Base-by-base conservation (phyloP, 2,797 vertebrate species). In the Pangasius larnaudii region DNA sequence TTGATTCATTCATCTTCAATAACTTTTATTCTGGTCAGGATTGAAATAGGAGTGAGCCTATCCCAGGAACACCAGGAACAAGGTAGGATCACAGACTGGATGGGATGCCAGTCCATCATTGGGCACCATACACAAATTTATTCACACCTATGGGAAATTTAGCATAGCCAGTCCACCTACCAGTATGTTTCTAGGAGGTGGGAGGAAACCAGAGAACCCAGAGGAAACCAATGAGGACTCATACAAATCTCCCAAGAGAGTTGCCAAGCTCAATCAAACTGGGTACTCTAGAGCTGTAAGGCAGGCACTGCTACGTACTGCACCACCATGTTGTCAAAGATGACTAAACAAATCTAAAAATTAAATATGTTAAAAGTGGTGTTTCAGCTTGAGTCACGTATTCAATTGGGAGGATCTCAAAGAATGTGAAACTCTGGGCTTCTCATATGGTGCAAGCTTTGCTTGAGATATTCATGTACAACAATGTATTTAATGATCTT, bases 401-500 rank as follows among this genome's bases (percentile, higher is more conserved):
- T 75, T 49, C 39, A 46, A 0, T 6, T 49, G 13, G 24, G 72
- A 51, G 42, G 46, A 49, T 49, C 27, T 79, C 16, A 33, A 58
- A 56, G 51, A 33, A 77, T 56, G 19, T 56, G 51, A 33, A 22
- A 22, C 16, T 56, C 51, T 77, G 13, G 5, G 42, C 36, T 42
- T 42, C 8, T 77, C 24, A 16, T 49, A 49, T n/a, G 5, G 11
- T 77, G 22, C 7, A 39, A 22, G 58, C 24, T 39, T 36, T 27
- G 30, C 58, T 77, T 67, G 46, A 84, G 72, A 56, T 65, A 65
- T 24, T 30, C 71, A 61, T 46, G 14, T 51, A 83, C 30, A 46
- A 74, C 19, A n/a, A 72, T 46, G 51, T 58, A 14, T 86, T 87
- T 82, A 87, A 83, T 83, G 67, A 49, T 18, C 36, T 87, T 74